Evolutionary conservation across 2,797 vertebrate genomes (phyloP).

Genomic region (Sebastes miniatus): DNA sequence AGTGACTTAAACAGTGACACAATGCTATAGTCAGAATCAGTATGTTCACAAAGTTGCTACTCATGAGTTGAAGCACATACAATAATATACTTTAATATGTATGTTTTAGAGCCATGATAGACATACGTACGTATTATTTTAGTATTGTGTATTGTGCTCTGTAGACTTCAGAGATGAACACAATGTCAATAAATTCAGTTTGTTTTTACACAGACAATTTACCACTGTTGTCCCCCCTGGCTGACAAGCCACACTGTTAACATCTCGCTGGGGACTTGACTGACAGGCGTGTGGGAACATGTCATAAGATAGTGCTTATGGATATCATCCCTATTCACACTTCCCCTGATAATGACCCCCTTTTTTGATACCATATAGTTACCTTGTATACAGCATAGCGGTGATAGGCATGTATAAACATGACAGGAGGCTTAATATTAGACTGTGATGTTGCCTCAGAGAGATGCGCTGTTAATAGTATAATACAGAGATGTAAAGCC

Average conservation of each 20-base stretch:
- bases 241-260: conserved; percentile 42
- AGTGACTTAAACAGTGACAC: too few species aligned
- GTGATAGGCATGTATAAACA: conserved; percentile 24
- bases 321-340: conserved; percentile 25
- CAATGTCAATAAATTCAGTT: conserved; percentile 8
- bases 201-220: conserved; percentile 24
- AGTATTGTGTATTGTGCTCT: background rate
- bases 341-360: conserved; percentile 44
- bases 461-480: conserved; percentile 27
- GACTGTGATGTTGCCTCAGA: conserved; percentile 33
- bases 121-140: background rate
- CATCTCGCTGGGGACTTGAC: conserved; percentile 38
- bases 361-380: conserved; percentile 31
- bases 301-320: conserved; percentile 34
- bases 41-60: accelerated
- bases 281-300: conserved; percentile 36
- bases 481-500: conserved; percentile 29
- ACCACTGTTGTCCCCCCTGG: conserved; percentile 3
- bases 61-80: background rate
- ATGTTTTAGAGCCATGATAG: background rate
- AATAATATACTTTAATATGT: background rate
- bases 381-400: conserved; percentile 12
- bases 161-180: background rate
- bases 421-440: conserved; percentile 40
- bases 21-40: background rate